Evolutionary conservation across 2,113 vertebrate species (phyloP).

Genomic region (Siniperca chuatsi): DNA sequence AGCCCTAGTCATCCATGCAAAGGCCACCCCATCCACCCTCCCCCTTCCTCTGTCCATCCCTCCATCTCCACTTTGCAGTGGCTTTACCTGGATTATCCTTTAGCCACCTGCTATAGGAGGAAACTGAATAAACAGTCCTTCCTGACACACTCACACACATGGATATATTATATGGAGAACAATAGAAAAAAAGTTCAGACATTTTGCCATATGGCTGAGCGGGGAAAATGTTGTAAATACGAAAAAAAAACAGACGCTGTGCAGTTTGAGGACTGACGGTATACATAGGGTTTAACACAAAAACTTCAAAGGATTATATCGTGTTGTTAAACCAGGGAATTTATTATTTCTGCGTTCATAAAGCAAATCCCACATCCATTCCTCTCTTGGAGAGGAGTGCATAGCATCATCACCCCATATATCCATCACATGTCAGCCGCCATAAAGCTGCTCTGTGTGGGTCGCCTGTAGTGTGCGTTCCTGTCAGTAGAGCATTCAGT

Average conservation of each 20-base stretch:
- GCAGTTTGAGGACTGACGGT: background rate
- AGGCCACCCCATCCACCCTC: conserved; percentile 67
- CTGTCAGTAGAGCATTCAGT: conserved; percentile 70
- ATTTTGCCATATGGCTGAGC: conserved; percentile 40
- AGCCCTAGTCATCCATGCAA: conserved; percentile 82
- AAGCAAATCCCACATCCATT: conserved; percentile 45
- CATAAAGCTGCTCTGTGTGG: conserved; percentile 56
- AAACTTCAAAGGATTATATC: conserved; percentile 45
- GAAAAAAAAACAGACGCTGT: conserved; percentile 27
- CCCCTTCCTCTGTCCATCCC: conserved; percentile 55
- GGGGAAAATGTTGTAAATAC: conserved; percentile 20
- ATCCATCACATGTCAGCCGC: conserved; percentile 61
- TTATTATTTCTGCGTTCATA: conserved; percentile 54
- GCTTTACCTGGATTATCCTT: conserved; percentile 92
- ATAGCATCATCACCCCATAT: conserved; percentile 61
- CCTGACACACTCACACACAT: conserved; percentile 43
- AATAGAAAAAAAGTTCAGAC: conserved; percentile 12
- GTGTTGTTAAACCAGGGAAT: conserved; percentile 30
- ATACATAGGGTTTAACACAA: conserved; percentile 17
- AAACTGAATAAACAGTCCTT: conserved; percentile 67
- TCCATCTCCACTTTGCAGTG: conserved; percentile 86
- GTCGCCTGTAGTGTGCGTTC: conserved; percentile 36
- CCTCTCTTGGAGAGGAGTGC: conserved; percentile 35
- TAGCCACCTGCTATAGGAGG: conserved; percentile 87
- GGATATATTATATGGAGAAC: background rate